Evolutionary conservation across 2,797 vertebrate species (phyloP).

Genomic region (Coendou prehensilis): DNA sequence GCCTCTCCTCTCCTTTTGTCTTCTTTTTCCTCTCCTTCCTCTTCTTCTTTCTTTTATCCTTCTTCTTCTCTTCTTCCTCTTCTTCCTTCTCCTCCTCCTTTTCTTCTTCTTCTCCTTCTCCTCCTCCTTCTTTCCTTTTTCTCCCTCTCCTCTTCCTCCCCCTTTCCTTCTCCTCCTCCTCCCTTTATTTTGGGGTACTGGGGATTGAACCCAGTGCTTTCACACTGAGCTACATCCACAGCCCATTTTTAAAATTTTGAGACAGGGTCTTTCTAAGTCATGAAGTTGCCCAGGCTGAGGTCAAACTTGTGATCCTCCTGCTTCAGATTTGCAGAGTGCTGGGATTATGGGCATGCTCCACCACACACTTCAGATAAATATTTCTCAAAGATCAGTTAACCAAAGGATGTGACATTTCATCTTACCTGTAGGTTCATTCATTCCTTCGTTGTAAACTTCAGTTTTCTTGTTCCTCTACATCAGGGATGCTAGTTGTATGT

Average conservation of each 20-base stretch:
- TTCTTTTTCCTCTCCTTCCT: no score
- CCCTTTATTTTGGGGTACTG: background rate
- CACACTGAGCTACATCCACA: background rate
- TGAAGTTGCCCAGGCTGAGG: no score
- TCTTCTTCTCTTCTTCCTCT: no score
- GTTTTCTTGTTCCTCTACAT: background rate
- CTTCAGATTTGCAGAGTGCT: no score
- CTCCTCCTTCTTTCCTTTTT: no score
- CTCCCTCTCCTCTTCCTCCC: background rate
- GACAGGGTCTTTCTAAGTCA: background rate
- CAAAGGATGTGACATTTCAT: background rate
- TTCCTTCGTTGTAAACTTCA: slow-evolving; percentile 26
- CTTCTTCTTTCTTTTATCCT: no score
- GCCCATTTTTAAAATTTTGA: background rate
- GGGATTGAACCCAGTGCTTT: background rate
- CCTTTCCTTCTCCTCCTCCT: background rate
- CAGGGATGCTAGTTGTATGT: background rate
- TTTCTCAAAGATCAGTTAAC: slow-evolving; percentile 25
- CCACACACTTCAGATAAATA: background rate
- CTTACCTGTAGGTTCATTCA: background rate
- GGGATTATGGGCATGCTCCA: no score
- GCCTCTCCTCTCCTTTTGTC: no score
- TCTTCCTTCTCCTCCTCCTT: no score
- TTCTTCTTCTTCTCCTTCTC: no score
- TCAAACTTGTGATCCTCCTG: no score